These are phyloP conservation scores for Sinocyclocheilus rhinocerous DNA, from an alignment of 2,113 vertebrate genomes.

Conservation along the genomic window DNA sequence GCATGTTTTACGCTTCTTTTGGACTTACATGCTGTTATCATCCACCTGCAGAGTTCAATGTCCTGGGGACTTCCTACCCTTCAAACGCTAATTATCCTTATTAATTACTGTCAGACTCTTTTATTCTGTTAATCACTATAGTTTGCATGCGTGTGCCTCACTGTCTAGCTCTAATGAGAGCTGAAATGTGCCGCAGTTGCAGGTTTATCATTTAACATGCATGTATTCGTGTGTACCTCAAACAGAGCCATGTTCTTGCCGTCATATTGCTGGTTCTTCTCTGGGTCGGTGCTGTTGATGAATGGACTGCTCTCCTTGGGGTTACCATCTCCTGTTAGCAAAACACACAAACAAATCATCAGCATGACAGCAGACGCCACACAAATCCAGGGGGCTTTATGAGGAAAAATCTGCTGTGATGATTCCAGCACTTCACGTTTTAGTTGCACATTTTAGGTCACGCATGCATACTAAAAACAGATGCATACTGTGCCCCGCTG, in stretches of 20 bases:
- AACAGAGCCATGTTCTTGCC: slow-evolving; percentile 98
- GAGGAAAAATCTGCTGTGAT: neutral
- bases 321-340: slow-evolving; percentile 88
- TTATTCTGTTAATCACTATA: slow-evolving; percentile 59
- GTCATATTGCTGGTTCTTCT: slow-evolving; percentile 93
- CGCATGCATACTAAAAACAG: neutral
- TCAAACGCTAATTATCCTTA: slow-evolving; percentile 68
- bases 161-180: slow-evolving; percentile 10
- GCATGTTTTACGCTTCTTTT: neutral
- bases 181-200: neutral
- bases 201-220: slow-evolving; percentile 23
- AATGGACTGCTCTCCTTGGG: slow-evolving; percentile 98
- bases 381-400: neutral
- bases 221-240: slow-evolving; percentile 78
- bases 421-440: neutral
- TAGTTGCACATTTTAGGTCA: neutral
- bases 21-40: slow-evolving; percentile 8
- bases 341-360: slow-evolving; percentile 26
- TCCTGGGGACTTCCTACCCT: slow-evolving; percentile 58
- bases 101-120: slow-evolving; percentile 65
- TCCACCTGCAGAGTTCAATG: slow-evolving; percentile 60
- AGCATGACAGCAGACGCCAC: neutral
- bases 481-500: neutral
- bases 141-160: slow-evolving; percentile 40
- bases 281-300: slow-evolving; percentile 95